Conservation (phyloP, 1,140 invertebrate genomes). For the Berghia stephanieae region DNA sequence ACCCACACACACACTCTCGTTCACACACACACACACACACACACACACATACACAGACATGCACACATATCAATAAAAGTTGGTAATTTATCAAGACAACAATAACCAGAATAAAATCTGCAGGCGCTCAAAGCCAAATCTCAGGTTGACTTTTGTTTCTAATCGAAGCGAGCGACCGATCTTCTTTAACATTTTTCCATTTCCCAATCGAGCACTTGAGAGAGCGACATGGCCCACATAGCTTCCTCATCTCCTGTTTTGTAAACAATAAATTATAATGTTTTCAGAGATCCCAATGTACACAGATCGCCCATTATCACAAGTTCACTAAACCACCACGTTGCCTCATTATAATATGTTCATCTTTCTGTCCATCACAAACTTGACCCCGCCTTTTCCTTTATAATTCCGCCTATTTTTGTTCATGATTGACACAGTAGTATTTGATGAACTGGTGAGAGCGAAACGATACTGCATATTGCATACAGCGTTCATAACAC, state of each 20-base stretch:
- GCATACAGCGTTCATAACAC: no score
- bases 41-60: not conserved
- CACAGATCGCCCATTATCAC: not conserved
- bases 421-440: no score
- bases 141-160: not conserved
- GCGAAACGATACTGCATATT: no score
- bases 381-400: constrained; percentile 30
- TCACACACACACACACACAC: not conserved
- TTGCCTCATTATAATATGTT: not conserved
- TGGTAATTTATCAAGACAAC: not conserved
- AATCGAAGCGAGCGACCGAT: not conserved
- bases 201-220: not conserved
- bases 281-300: no score
- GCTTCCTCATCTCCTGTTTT: not conserved
- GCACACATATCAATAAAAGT: not conserved
- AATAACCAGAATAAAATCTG: not conserved
- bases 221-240: not conserved
- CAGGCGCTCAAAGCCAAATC: not conserved
- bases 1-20: not conserved
- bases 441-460: no score
- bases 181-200: not conserved
- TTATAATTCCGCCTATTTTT: no score
- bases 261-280: no score
- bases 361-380: constrained; percentile 4
- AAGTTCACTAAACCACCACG: not conserved